Percentiles rank a stretch among this genome's conserved stretches.
Evolutionary conservation across 2,113 vertebrate genomes (phyloP).

Genomic region (Dromiciops gliroides): DNA sequence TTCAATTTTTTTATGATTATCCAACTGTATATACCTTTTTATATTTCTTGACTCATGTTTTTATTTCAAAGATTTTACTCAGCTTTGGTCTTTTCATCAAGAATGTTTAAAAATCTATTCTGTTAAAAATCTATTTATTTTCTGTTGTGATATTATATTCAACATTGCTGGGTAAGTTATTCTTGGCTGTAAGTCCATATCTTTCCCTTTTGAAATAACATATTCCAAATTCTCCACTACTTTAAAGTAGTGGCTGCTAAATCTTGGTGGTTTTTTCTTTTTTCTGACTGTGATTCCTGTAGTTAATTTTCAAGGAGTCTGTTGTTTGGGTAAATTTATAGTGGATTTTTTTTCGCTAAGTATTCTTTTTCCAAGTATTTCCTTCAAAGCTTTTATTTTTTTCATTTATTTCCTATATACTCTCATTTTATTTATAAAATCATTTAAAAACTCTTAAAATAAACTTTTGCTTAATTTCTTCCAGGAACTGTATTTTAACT

Average conservation of each 20-base stretch:
- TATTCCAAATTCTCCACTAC: background rate
- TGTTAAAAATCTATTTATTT: no score
- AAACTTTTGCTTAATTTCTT: background rate
- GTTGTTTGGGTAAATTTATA: background rate
- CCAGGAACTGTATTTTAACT: background rate
- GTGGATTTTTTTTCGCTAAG: background rate
- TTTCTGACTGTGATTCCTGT: no score
- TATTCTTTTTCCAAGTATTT: background rate
- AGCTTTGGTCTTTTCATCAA: background rate
- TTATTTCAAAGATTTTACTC: background rate
- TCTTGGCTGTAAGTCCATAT: background rate
- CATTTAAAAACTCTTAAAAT: background rate
- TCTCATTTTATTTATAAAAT: background rate
- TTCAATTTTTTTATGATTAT: background rate
- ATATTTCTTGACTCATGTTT: background rate
- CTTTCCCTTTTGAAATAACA: background rate
- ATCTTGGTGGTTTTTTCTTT: background rate
- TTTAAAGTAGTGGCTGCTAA: background rate
- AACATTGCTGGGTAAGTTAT: background rate
- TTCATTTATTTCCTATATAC: background rate
- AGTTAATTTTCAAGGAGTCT: background rate
- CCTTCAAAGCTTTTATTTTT: background rate
- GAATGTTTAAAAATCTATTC: no score
- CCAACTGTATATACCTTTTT: background rate
- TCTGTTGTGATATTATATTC: background rate